Conservation (phyloP, 2,888 invertebrate species). For the Eupithecia subfuscata region DNA sequence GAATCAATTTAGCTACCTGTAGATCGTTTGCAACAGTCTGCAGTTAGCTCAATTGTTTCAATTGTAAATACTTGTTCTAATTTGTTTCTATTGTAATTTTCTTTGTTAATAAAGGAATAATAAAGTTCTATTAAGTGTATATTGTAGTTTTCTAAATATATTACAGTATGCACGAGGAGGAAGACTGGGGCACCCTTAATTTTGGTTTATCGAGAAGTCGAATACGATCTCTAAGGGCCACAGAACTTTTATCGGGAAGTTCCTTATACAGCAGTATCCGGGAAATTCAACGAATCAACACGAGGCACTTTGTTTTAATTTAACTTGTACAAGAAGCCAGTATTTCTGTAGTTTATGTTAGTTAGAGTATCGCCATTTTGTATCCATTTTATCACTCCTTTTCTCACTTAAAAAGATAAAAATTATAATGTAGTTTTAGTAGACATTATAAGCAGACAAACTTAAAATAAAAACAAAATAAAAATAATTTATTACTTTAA, state of each 20-base stretch:
- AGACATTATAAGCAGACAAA: background rate
- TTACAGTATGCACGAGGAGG: background rate
- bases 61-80: too few relatives aligned
- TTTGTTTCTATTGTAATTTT: too few relatives aligned
- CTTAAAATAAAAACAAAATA: too few relatives aligned
- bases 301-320: slow-evolving; percentile 1
- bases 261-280: background rate
- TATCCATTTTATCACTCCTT: background rate
- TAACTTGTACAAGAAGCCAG: background rate
- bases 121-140: background rate
- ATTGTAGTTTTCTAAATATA: slow-evolving; percentile 1
- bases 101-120: too few relatives aligned
- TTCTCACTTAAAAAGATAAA: background rate
- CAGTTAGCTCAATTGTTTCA: too few relatives aligned
- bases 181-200: background rate
- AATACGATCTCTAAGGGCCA: background rate
- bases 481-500: too few relatives aligned
- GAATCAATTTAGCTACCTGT: too few relatives aligned
- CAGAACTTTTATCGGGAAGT: background rate
- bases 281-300: background rate
- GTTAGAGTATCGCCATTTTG: background rate
- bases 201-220: background rate
- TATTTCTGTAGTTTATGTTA: background rate
- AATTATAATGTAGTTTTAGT: background rate
- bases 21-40: too few relatives aligned